Conservation (phyloP, 2,888 invertebrate species). For the Tanytarsus gracilentus region DNA sequence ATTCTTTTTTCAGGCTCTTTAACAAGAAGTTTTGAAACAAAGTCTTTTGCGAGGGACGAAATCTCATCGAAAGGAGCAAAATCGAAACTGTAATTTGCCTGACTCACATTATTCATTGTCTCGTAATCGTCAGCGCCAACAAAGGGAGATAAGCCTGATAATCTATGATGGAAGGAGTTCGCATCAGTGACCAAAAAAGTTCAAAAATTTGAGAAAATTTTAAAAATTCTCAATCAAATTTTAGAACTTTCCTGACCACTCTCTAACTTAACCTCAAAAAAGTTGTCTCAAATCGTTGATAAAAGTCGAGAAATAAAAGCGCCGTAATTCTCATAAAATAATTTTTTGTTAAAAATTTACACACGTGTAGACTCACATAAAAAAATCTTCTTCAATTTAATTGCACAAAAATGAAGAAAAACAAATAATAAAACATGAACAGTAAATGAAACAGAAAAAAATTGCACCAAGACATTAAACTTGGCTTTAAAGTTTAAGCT, state of each 20-base stretch:
- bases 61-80: conserved; percentile 88
- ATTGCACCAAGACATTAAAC: conserved; percentile 16
- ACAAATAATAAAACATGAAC: neutral
- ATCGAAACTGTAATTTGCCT: conserved; percentile 86
- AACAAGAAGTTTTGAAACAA: conserved; percentile 73
- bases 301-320: conserved; percentile 19
- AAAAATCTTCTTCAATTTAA: neutral
- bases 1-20: conserved; percentile 73
- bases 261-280: neutral
- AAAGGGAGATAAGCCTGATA: conserved; percentile 90
- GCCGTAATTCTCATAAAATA: neutral
- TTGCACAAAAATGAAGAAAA: neutral
- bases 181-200: neutral
- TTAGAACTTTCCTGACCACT: neutral
- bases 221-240: neutral
- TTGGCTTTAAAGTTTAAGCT: conserved; percentile 11
- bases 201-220: neutral
- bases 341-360: too few relatives aligned
- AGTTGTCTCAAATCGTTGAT: conserved; percentile 20
- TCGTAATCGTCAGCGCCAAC: conserved; percentile 91
- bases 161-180: conserved; percentile 43
- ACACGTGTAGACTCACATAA: too few relatives aligned
- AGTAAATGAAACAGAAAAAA: neutral
- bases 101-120: conserved; percentile 89
- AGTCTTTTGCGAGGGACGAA: conserved; percentile 84